These are phyloP conservation scores for Chrysolina oricalcia DNA, from an alignment of 2,888 invertebrate genomes.

Conservation along the genomic window DNA sequence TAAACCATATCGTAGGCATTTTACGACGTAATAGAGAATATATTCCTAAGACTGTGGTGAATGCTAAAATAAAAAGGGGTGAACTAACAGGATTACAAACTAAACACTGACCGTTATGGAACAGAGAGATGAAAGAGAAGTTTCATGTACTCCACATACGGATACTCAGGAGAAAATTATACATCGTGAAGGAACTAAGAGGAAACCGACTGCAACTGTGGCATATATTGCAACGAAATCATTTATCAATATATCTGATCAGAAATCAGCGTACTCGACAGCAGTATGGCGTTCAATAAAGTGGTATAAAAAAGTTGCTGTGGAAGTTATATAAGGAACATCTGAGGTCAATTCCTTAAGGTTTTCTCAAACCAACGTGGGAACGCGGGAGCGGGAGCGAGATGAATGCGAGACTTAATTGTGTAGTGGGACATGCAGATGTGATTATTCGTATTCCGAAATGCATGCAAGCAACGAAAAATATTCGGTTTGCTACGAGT, in stretches of 20 bases:
- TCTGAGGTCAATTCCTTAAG: slow-evolving; percentile 3
- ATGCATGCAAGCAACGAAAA: too few relatives aligned
- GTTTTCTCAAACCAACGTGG: too few relatives aligned
- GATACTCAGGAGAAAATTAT: slow-evolving; percentile 3
- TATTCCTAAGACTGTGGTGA: slow-evolving; percentile 20
- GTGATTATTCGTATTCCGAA: too few relatives aligned
- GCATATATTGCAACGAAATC: slow-evolving; percentile 10
- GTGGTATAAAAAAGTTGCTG: slow-evolving; percentile 10
- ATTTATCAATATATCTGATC: slow-evolving; percentile 9
- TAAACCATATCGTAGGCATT: slow-evolving; percentile 12
- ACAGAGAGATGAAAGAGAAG: slow-evolving; percentile 3
- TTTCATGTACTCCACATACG: slow-evolving; percentile 9
- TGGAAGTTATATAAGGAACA: slow-evolving; percentile 13
- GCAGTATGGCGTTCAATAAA: slow-evolving; percentile 9
- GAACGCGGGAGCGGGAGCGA: too few relatives aligned
- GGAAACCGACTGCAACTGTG: slow-evolving; percentile 1
- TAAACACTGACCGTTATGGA: slow-evolving; percentile 15
- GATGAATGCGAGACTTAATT: too few relatives aligned
- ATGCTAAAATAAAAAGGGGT: slow-evolving; percentile 32
- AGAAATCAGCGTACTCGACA: slow-evolving; percentile 16
- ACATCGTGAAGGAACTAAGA: neutral
- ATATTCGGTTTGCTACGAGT: too few relatives aligned
- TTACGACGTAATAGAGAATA: slow-evolving; percentile 16
- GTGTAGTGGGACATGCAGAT: too few relatives aligned
- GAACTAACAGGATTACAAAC: slow-evolving; percentile 27